Percentiles rank a stretch among this genome's conserved stretches.
Evolutionary conservation across 2,888 invertebrate genomes (phyloP).

Genomic region (Acleris holmiana): DNA sequence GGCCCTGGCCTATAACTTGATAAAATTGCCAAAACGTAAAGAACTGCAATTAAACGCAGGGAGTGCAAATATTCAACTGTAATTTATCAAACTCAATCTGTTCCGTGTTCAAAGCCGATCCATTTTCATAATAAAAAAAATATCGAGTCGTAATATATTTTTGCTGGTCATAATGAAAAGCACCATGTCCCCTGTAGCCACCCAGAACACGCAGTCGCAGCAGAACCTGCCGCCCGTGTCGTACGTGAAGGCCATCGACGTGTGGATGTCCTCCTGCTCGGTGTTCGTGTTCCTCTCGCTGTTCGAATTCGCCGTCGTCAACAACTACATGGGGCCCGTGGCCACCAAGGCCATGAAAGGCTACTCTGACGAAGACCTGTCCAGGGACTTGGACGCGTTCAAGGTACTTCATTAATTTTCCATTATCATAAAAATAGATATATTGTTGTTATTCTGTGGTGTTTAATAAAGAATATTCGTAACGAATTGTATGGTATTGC

Average conservation of each 20-base stretch:
- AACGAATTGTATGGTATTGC: no score
- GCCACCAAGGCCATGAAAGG: constrained; percentile 96
- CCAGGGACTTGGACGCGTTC: constrained; percentile 88
- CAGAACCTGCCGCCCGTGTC: constrained; percentile 95
- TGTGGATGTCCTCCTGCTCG: constrained; percentile 96
- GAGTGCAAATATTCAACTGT: no score
- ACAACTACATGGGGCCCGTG: constrained; percentile 94
- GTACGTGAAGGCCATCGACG: constrained; percentile 96
- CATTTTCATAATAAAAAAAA: no score
- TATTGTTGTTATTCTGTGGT: no score
- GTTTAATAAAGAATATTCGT: no score
- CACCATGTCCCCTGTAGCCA: constrained; percentile 83
- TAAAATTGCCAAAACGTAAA: no score
- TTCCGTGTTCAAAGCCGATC: no score
- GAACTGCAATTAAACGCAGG: no score
- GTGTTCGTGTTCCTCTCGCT: constrained; percentile 95
- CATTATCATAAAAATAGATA: no score
- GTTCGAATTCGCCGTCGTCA: constrained; percentile 96
- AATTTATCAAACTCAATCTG: no score
- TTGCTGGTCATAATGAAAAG: neutral
- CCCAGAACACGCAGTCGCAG: constrained; percentile 96
- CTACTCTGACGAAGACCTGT: constrained; percentile 92
- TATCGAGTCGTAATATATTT: no score
- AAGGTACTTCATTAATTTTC: constrained; percentile 85
- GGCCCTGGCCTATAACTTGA: no score